Conservation (phyloP, 2,113 vertebrate species). For the Ictidomys tridecemlineatus region DNA sequence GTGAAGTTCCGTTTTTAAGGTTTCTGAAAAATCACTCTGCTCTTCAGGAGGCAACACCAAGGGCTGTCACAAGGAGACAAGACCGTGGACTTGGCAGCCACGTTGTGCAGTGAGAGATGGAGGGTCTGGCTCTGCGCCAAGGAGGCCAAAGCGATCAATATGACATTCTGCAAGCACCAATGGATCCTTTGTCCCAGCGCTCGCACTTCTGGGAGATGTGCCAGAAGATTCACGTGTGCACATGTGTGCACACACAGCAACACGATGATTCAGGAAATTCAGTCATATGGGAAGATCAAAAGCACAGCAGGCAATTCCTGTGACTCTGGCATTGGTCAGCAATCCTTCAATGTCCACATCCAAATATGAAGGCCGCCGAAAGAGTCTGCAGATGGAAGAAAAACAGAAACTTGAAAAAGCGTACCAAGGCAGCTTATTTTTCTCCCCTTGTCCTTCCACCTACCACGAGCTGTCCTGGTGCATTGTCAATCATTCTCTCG, state of each 20-base stretch:
- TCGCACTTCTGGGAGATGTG: constrained; percentile 75
- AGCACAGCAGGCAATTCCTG: constrained; percentile 76
- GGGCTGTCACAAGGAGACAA: neutral
- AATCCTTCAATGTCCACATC: constrained; percentile 75
- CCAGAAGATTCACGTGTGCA: constrained; percentile 76
- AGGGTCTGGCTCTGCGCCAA: constrained; percentile 72
- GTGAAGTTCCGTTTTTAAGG: constrained; percentile 54
- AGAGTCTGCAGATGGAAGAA: constrained; percentile 70
- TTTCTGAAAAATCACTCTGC: constrained; percentile 6
- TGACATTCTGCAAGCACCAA: constrained; percentile 68
- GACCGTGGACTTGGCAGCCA: constrained; percentile 61
- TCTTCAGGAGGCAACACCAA: constrained; percentile 32
- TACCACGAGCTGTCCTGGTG: neutral
- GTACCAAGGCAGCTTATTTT: constrained; percentile 40
- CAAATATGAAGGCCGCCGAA: constrained; percentile 61
- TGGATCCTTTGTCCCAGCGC: constrained; percentile 73
- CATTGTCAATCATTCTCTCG: constrained; percentile 17
- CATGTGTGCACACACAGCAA: constrained; percentile 70
- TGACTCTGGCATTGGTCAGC: constrained; percentile 79
- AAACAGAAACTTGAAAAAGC: constrained; percentile 66
- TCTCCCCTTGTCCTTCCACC: constrained; percentile 45
- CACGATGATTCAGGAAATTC: constrained; percentile 78
- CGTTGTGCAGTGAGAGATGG: constrained; percentile 65
- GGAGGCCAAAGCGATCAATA: constrained; percentile 76
- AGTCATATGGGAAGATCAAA: constrained; percentile 83